A percentile compares a stretch with the other conserved stretches of the same genome.
These are phyloP conservation scores for Phylloscopus collybita DNA, from an alignment of 2,797 vertebrate species.

Conservation along the genomic window DNA sequence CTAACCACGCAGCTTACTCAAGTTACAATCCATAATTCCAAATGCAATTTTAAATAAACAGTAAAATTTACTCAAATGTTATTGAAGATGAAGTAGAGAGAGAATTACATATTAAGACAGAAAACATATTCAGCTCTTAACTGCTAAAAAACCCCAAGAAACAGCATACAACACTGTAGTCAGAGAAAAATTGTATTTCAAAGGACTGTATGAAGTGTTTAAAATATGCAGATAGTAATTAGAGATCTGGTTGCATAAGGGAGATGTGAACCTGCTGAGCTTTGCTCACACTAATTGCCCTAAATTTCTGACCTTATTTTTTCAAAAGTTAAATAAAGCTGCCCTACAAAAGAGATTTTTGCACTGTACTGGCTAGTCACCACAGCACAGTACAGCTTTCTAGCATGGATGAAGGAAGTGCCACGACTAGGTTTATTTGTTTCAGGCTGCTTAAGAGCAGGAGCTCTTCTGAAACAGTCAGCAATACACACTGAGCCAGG, in stretches of 20 bases:
- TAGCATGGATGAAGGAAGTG: background rate
- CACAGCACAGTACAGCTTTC: background rate
- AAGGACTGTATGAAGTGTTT: conserved; percentile 10
- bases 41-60: background rate
- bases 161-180: background rate
- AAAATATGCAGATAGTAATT: conserved; percentile 53
- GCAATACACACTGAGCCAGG: background rate
- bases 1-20: background rate
- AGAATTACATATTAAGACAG: background rate
- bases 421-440: background rate
- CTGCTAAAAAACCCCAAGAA: background rate
- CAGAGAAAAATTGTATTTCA: background rate
- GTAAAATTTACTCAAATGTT: background rate
- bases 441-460: background rate
- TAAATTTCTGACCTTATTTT: conserved; percentile 58
- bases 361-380: background rate
- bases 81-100: background rate
- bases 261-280: conserved; percentile 49
- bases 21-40: background rate
- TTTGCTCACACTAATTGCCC: conserved; percentile 36
- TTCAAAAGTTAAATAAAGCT: conserved; percentile 45
- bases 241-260: conserved; percentile 29
- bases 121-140: background rate
- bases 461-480: background rate
- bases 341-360: conserved; percentile 14